phyloP scores from a whole-genome alignment of 2,113 vertebrate species.

The Okapia johnstoni region DNA sequence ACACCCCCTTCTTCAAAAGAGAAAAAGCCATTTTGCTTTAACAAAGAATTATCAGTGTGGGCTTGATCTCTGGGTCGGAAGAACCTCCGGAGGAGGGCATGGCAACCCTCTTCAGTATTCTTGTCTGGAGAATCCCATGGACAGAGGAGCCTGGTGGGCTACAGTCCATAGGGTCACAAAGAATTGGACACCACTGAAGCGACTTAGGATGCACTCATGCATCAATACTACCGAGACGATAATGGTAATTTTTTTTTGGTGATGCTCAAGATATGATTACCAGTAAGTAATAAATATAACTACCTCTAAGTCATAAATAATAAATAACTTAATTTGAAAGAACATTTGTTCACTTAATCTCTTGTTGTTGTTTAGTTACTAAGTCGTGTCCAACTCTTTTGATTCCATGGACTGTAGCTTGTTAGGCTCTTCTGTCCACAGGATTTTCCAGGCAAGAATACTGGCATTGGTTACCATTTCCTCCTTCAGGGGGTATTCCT shows the following conservation, averaged over 20 bases:
- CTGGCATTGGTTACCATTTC: neutral
- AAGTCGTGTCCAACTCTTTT: neutral
- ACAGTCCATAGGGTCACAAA: neutral
- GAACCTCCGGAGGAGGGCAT: neutral
- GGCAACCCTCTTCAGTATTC: neutral
- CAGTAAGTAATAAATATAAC: neutral
- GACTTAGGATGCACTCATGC: neutral
- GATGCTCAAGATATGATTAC: neutral
- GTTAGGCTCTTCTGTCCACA: neutral
- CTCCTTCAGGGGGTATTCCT: neutral
- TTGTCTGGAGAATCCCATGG: neutral
- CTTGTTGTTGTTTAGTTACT: neutral
- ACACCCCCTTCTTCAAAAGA: neutral
- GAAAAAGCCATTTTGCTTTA: neutral
- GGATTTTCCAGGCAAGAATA: neutral
- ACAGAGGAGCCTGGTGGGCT: neutral
- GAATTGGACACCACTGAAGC: neutral
- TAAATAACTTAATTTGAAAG: conserved; percentile 37
- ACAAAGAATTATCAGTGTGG: neutral
- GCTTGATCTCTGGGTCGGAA: neutral
- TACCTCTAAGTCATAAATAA: neutral
- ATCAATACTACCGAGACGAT: neutral
- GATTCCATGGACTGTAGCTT: neutral
- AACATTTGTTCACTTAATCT: conserved; percentile 75
- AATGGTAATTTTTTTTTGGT: neutral